Evolutionary conservation across 1,140 invertebrate species (phyloP).

Genomic region (Drosophila bifasciata): DNA sequence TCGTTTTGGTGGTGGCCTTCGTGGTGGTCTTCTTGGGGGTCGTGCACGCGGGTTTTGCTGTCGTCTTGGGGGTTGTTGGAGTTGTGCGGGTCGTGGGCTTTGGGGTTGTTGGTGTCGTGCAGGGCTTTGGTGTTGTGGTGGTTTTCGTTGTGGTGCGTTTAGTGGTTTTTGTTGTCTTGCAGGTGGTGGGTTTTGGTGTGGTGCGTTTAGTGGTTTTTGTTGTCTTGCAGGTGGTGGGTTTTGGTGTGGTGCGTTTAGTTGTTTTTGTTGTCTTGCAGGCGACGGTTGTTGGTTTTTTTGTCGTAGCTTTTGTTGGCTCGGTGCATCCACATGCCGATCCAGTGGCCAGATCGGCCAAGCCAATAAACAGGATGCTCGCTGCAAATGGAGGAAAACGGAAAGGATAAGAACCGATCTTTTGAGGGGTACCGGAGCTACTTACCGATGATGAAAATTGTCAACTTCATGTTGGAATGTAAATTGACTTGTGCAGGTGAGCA

Average conservation of each 20-base stretch:
- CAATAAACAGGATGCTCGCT: slow-evolving; percentile 10
- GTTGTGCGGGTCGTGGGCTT: too few relatives aligned
- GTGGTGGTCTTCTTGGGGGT: too few relatives aligned
- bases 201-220: neutral
- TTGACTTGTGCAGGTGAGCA: neutral
- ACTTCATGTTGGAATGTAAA: neutral
- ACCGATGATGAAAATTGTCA: slow-evolving; percentile 4
- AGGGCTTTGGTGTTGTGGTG: too few relatives aligned
- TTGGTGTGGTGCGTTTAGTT: neutral
- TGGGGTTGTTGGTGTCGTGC: too few relatives aligned
- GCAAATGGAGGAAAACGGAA: neutral
- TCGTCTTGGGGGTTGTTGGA: too few relatives aligned
- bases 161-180: too few relatives aligned
- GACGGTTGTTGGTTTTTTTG: neutral
- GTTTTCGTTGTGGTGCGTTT: too few relatives aligned
- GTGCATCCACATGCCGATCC: too few relatives aligned
- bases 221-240: neutral
- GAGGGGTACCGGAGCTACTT: neutral
- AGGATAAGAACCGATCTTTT: too few relatives aligned
- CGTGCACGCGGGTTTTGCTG: too few relatives aligned
- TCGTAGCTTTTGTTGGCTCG: neutral
- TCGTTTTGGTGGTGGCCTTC: too few relatives aligned
- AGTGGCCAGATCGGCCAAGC: neutral
- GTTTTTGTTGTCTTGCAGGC: neutral
- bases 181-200: too few relatives aligned